These are phyloP conservation scores for Ctena decussata DNA, from an alignment of 2,888 invertebrate species.

Conservation along the genomic window DNA sequence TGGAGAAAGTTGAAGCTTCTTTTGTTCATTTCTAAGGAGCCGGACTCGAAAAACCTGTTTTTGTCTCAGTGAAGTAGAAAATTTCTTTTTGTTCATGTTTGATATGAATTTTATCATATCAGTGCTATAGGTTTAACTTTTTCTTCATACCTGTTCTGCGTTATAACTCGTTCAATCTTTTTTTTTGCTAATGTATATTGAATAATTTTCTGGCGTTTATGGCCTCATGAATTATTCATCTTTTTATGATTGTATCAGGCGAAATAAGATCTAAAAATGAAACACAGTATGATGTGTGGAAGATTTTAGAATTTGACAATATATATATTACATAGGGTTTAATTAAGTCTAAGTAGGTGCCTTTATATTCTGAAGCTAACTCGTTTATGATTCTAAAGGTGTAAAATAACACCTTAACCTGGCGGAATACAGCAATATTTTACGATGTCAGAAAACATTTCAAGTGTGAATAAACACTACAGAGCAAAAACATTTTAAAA, in stretches of 20 bases:
- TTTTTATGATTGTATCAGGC: slow-evolving; percentile 34
- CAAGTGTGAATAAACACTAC: not conserved
- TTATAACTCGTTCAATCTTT: not conserved
- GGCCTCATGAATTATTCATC: slow-evolving; percentile 40
- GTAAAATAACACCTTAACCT: slow-evolving; percentile 2
- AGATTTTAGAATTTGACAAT: not conserved
- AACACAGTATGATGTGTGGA: slow-evolving; percentile 4
- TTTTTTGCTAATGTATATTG: slow-evolving; percentile 10
- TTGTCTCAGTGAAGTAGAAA: not conserved
- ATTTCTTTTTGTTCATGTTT: not conserved
- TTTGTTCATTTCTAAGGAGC: not conserved
- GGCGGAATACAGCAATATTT: not conserved
- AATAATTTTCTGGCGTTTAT: slow-evolving; percentile 17
- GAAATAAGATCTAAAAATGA: slow-evolving; percentile 2
- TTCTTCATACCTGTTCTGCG: not conserved
- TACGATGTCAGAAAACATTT: not conserved
- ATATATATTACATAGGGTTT: slow-evolving; percentile 4
- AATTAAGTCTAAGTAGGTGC: slow-evolving; percentile 8
- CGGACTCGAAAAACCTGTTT: not conserved
- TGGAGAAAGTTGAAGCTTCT: not conserved
- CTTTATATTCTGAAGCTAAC: not conserved
- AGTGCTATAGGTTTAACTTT: not conserved
- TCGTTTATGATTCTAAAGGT: not conserved
- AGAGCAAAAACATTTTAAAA: not conserved
- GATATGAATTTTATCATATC: too few species aligned